phyloP scores from a whole-genome alignment of 1,140 invertebrate genomes.

The Phenacoccus solenopsis region DNA sequence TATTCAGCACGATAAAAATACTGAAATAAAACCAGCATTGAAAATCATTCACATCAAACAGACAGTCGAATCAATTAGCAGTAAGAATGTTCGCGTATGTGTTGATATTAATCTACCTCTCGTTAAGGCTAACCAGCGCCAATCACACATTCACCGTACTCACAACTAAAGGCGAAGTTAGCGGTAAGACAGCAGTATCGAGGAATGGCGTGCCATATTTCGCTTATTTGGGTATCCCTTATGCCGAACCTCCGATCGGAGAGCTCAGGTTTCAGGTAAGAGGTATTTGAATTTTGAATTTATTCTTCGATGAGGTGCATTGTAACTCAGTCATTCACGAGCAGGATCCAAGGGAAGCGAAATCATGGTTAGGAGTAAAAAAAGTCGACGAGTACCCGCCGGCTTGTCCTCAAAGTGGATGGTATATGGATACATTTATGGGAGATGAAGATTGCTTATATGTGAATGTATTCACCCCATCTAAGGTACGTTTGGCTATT shows the following conservation, averaged over 20 bases:
- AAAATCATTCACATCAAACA: too few species aligned
- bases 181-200: slow-evolving; percentile 33
- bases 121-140: too few species aligned
- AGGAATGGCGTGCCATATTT: slow-evolving; percentile 37
- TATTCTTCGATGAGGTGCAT: too few species aligned
- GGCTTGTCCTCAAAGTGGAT: slow-evolving; percentile 19
- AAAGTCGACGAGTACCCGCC: slow-evolving; percentile 10
- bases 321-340: too few species aligned
- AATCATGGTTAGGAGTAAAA: slow-evolving; percentile 18
- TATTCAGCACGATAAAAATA: too few species aligned
- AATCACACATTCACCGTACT: too few species aligned
- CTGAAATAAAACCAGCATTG: too few species aligned
- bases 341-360: neutral
- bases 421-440: neutral
- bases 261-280: slow-evolving; percentile 34
- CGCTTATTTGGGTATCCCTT: slow-evolving; percentile 46
- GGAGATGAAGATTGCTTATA: slow-evolving; percentile 23
- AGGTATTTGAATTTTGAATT: neutral
- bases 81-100: too few species aligned
- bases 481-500: too few species aligned
- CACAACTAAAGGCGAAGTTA: slow-evolving; percentile 31
- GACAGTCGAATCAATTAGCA: too few species aligned
- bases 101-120: too few species aligned
- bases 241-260: slow-evolving; percentile 36
- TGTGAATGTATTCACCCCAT: slow-evolving; percentile 22